Conservation (phyloP, 2,888 invertebrate genomes). For the Myathropa florea region DNA sequence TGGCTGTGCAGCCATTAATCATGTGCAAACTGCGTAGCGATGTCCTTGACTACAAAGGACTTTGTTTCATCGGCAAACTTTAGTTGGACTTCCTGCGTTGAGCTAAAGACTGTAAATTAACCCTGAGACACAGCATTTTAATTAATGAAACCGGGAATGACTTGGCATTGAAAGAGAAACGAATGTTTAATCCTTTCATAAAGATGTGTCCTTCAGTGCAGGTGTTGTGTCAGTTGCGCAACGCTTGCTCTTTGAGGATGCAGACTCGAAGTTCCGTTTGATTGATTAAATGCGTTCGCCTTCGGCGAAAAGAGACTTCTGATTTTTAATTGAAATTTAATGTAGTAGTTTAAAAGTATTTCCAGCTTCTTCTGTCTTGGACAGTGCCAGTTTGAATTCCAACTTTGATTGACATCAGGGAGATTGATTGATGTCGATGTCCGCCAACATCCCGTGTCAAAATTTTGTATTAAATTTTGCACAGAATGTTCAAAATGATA, state of each 20-base stretch:
- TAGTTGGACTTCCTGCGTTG: background rate
- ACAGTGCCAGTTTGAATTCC: background rate
- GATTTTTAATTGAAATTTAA: background rate
- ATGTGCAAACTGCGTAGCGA: slow-evolving; percentile 35
- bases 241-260: background rate
- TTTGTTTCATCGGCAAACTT: background rate
- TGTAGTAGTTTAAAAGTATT: background rate
- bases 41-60: slow-evolving; percentile 2
- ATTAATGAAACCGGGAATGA: background rate
- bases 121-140: slow-evolving; percentile 11
- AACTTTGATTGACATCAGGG: background rate
- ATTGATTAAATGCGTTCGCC: slow-evolving; percentile 1
- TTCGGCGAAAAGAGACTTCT: background rate
- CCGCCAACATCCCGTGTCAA: background rate
- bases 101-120: background rate
- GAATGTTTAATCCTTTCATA: background rate
- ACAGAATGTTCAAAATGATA: background rate
- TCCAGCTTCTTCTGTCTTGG: background rate
- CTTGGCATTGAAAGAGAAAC: background rate
- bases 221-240: background rate
- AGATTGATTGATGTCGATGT: background rate
- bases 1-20: slow-evolving; percentile 15
- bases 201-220: background rate
- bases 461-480: background rate
- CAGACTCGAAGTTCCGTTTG: background rate